Conservation (phyloP, 2,888 invertebrate species). For the Andrena marginata region DNA sequence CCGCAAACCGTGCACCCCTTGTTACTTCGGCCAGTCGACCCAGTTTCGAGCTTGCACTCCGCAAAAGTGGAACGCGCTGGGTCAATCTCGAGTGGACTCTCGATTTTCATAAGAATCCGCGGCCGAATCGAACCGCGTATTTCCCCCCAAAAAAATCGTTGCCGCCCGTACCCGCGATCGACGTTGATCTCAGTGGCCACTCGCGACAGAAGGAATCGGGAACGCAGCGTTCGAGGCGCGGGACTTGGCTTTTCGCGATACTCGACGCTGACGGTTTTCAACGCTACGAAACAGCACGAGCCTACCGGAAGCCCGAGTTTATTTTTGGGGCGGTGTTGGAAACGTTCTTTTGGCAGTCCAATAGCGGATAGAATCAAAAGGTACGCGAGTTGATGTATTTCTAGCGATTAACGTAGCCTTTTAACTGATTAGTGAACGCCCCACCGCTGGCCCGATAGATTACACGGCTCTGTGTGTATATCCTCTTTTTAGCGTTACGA, state of each 20-base stretch:
- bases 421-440: slow-evolving; percentile 11
- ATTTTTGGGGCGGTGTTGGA: slow-evolving; percentile 67
- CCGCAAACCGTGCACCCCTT: slow-evolving; percentile 74
- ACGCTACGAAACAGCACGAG: slow-evolving; percentile 50
- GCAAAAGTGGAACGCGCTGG: slow-evolving; percentile 70
- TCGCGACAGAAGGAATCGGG: not conserved
- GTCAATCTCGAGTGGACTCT: slow-evolving; percentile 51
- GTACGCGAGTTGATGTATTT: slow-evolving; percentile 51
- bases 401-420: slow-evolving; percentile 39
- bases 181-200: not conserved
- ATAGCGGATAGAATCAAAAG: slow-evolving; percentile 50
- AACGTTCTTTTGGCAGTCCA: slow-evolving; percentile 68
- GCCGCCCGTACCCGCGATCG: not conserved
- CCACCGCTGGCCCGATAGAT: slow-evolving; percentile 13
- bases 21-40: slow-evolving; percentile 77
- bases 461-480: not conserved
- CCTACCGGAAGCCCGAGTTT: slow-evolving; percentile 69
- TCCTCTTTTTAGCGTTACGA: slow-evolving; percentile 8
- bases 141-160: not conserved
- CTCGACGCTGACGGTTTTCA: slow-evolving; percentile 17
- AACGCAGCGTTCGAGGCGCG: slow-evolving; percentile 1
- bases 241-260: slow-evolving; percentile 20
- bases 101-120: slow-evolving; percentile 51
- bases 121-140: not conserved
- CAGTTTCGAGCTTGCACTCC: slow-evolving; percentile 66